Evolutionary conservation across 30 jellyfish, hydroid and myxozoan genomes (phyloP), one percentile per base, ranked within the genome.

Genomic region (Hydractinia echinata): DNA sequence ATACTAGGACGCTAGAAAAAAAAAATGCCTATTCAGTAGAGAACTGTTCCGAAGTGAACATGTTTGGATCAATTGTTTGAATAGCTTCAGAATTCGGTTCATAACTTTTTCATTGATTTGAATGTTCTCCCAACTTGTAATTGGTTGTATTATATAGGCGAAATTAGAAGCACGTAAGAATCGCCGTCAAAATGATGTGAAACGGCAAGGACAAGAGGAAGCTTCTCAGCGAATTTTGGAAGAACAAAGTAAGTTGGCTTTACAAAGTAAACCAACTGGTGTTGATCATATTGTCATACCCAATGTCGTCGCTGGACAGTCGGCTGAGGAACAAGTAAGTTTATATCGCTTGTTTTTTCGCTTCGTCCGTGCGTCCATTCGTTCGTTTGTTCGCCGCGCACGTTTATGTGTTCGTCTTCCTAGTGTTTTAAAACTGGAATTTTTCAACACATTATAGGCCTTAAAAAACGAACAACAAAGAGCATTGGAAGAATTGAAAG

Each of bases 131-230:
- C 2, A 1, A 30, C 44, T 30, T 30, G 44, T 30, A 30, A 30
- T 30, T 30, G 2, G 19, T 58, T 58, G 15, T 80, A 5, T 8
- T 11, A 11, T 84, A 4, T 66, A 90, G 97, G 95, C 93, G 19
- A 90, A 90, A 67, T 84, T 90, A 69, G 97, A 92, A 60, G 97
- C 97, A 16, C 95, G 97, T 54, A 85, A 85, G 61, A 85, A 89
- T 14, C 85, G 95, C 62, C 92, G 93, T 54, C 93, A 86, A 76
- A 87, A 92, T 21, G 95, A 87, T 51, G 90, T 79, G 15, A 92
- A 84, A 81, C 83, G 94, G 4, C 86, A 90, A 9, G 96, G 89
- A 8, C 86, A 87, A 62, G 96, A 92, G 20, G 96, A 87, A 62
- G 92, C 96, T n/a, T 81, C 85, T 66, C 92, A 92, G 81, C 82